phyloP scores from a whole-genome alignment of 2,113 vertebrate genomes.

The Epinephelus cyanopodus region DNA sequence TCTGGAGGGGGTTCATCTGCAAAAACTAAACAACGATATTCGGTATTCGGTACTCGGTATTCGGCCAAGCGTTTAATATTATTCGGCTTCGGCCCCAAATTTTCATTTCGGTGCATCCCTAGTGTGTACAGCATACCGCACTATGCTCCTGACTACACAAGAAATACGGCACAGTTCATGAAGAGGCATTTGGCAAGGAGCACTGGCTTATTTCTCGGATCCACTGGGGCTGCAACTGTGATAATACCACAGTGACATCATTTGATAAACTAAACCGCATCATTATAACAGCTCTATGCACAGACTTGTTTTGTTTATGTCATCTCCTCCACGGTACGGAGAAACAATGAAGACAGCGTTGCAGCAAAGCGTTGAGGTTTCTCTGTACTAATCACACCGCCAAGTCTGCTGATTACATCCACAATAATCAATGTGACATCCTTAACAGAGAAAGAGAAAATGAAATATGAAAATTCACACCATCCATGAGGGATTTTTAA shows the following conservation, averaged over 20 bases:
- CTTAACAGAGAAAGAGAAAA: conserved; percentile 29
- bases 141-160: background rate
- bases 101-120: too few relatives aligned
- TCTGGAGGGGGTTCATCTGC: too few relatives aligned
- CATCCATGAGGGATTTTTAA: conserved; percentile 30
- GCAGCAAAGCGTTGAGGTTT: conserved; percentile 43
- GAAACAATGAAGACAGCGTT: conserved; percentile 39
- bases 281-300: conserved; percentile 46
- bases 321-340: conserved; percentile 1
- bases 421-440: conserved; percentile 69
- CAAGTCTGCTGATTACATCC: conserved; percentile 65
- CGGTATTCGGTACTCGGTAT: too few relatives aligned
- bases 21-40: too few relatives aligned
- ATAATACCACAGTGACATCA: conserved; percentile 53
- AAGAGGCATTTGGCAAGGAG: conserved; percentile 35
- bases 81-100: too few relatives aligned
- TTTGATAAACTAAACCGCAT: conserved; percentile 64
- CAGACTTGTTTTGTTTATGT: conserved; percentile 45
- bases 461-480: conserved; percentile 46
- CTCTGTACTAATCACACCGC: conserved; percentile 65
- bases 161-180: conserved; percentile 46
- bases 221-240: conserved; percentile 36
- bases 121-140: background rate
- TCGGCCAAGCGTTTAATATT: too few relatives aligned
- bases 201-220: conserved; percentile 39